A percentile compares a stretch with the other conserved stretches of the same genome.
phyloP scores from a whole-genome alignment of 2,888 invertebrate genomes.

The Lypha dubia region DNA sequence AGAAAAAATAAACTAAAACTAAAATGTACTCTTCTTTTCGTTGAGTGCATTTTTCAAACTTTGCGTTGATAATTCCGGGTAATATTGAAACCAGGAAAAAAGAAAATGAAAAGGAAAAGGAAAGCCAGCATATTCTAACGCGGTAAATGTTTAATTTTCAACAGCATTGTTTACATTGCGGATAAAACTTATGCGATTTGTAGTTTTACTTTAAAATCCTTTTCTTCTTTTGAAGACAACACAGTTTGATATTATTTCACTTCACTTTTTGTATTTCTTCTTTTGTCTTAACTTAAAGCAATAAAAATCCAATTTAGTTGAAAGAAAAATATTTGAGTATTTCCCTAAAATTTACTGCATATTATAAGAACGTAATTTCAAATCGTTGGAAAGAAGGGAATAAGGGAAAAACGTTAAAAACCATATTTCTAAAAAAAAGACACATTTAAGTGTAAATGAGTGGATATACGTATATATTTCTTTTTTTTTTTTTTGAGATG shows the following conservation, averaged over 20 bases:
- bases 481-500: background rate
- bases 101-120: conserved; percentile 4
- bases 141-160: conserved; percentile 33
- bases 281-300: conserved; percentile 32
- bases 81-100: background rate
- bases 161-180: conserved; percentile 69
- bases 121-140: conserved; percentile 24
- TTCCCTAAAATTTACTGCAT: conserved; percentile 74
- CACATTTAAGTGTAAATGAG: conserved; percentile 23
- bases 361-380: conserved; percentile 65
- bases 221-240: conserved; percentile 20
- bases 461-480: too few relatives aligned
- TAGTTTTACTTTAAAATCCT: background rate
- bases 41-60: background rate
- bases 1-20: too few relatives aligned
- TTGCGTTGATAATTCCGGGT: background rate
- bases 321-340: conserved; percentile 76
- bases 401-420: conserved; percentile 13
- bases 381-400: conserved; percentile 49
- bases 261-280: conserved; percentile 20
- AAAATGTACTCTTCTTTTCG: background rate
- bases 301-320: conserved; percentile 74
- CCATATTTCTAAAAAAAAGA: background rate
- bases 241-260: conserved; percentile 26
- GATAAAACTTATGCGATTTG: conserved; percentile 66